Percentiles rank a stretch among this genome's conserved stretches.
Conservation (phyloP, 2,888 invertebrate species). For the Hartigia nigra region DNA sequence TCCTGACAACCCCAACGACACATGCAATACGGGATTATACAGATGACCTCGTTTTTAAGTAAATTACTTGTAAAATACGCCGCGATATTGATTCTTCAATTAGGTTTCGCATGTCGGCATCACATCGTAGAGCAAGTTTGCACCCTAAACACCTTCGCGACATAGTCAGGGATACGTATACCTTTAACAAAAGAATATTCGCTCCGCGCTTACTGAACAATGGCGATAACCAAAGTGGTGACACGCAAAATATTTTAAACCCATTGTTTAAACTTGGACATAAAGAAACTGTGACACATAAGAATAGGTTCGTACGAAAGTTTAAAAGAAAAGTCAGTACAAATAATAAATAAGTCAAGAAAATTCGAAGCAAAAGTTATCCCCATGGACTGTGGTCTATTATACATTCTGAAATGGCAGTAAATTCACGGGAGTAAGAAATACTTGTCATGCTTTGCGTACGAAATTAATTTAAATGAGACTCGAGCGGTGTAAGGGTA, state of each 20-base stretch:
- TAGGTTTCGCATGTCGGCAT: conserved; percentile 10
- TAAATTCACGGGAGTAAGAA: conserved; percentile 2
- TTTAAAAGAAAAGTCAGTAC: background rate
- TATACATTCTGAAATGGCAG: background rate
- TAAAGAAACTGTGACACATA: background rate
- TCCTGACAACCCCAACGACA: background rate
- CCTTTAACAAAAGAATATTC: background rate
- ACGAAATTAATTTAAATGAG: conserved; percentile 10
- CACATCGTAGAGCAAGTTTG: background rate
- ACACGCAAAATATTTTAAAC: background rate
- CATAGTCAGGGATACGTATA: background rate
- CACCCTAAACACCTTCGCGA: background rate
- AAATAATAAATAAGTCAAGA: background rate
- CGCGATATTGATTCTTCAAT: conserved; percentile 20
- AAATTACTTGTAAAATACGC: conserved; percentile 21
- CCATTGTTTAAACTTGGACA: background rate
- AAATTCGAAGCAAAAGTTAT: background rate
- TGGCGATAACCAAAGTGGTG: background rate
- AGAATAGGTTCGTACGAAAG: background rate
- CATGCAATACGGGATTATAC: conserved; percentile 4
- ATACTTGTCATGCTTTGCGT: conserved; percentile 6
- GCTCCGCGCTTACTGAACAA: background rate
- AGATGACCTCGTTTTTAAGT: conserved; percentile 25
- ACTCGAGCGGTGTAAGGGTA: background rate
- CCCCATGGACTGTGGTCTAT: background rate